Evolutionary conservation across 1,140 invertebrate species (phyloP).

Genomic region (Drosophila guanche): DNA sequence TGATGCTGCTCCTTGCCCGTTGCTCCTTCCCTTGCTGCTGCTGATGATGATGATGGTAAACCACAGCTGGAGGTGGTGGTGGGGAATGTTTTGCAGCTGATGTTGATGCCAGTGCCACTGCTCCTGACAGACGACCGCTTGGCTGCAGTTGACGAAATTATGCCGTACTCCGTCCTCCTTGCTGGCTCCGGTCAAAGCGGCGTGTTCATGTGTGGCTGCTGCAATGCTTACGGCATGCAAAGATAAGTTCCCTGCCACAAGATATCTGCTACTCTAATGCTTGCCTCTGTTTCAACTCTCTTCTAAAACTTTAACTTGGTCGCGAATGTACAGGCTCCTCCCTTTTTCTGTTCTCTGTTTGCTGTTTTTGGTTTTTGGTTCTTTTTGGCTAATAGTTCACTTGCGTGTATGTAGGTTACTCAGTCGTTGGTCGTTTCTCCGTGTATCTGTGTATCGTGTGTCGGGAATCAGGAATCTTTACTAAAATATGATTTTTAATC

Average conservation of each 20-base stretch:
- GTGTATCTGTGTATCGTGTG: too few relatives aligned
- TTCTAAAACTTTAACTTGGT: constrained; percentile 14
- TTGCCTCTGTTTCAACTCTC: neutral
- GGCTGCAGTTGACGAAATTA: constrained; percentile 70
- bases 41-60: constrained; percentile 16
- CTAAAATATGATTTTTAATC: constrained; percentile 49
- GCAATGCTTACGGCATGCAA: constrained; percentile 65
- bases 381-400: constrained; percentile 49
- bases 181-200: constrained; percentile 57
- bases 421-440: too few relatives aligned
- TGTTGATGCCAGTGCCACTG: constrained; percentile 29
- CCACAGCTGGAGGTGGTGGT: constrained; percentile 17
- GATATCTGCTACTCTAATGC: constrained; percentile 25
- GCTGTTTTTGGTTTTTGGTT: constrained; percentile 16
- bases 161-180: constrained; percentile 27
- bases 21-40: neutral
- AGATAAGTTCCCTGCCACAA: constrained; percentile 30
- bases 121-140: constrained; percentile 35
- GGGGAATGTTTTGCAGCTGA: constrained; percentile 34
- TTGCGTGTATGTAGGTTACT: constrained; percentile 45
- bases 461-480: too few relatives aligned
- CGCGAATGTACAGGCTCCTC: neutral
- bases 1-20: constrained; percentile 2
- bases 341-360: neutral
- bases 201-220: constrained; percentile 77